A percentile compares a stretch with the other conserved stretches of the same genome.
phyloP scores from a whole-genome alignment of 2,888 invertebrate genomes.

The Pheosia tremula region DNA sequence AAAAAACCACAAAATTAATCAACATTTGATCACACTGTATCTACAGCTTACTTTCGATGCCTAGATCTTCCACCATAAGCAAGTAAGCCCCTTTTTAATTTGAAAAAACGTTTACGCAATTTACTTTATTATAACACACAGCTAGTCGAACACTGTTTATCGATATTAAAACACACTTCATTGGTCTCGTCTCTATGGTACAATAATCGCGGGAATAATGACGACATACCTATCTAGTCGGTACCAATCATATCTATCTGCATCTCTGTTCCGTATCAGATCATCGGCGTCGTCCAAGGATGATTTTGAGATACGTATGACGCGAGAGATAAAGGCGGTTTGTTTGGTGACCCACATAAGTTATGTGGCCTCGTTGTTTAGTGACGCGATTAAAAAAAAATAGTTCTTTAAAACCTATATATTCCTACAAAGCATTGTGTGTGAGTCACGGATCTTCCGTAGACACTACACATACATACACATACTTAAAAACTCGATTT shows the following conservation, averaged over 20 bases:
- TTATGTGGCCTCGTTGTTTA: conserved; percentile 12
- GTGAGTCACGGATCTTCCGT: background rate
- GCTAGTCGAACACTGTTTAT: background rate
- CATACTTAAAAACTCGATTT: background rate
- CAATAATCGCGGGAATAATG: conserved; percentile 2
- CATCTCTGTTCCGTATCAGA: conserved; percentile 1
- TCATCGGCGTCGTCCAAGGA: conserved; percentile 27
- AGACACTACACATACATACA: background rate
- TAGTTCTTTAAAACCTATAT: too few species aligned
- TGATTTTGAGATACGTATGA: conserved; percentile 24
- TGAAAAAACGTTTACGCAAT: conserved; percentile 5
- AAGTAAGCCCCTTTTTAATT: too few species aligned
- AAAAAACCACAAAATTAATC: too few species aligned
- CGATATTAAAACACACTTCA: background rate
- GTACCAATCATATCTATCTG: background rate
- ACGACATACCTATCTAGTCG: background rate
- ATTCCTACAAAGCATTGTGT: too few species aligned
- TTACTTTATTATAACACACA: background rate
- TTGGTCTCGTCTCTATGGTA: background rate
- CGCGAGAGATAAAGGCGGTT: conserved; percentile 26
- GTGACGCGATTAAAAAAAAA: conserved; percentile 6
- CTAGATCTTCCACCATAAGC: too few species aligned
- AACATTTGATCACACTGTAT: too few species aligned
- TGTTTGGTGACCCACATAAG: background rate
- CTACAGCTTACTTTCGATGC: too few species aligned